Evolutionary conservation across 2,888 invertebrate genomes (phyloP).

Genomic region (Tholera decimalis): DNA sequence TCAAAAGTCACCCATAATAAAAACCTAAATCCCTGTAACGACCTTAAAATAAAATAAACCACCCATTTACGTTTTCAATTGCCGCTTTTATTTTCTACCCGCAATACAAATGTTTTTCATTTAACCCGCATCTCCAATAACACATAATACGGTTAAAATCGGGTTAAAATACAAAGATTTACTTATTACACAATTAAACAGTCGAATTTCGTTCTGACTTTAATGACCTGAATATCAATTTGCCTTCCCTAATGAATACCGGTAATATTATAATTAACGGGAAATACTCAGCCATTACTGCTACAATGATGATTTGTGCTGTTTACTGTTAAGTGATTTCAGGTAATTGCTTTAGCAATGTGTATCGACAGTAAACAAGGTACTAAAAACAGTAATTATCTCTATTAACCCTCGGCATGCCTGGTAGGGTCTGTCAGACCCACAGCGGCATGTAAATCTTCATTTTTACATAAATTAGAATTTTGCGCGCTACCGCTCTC

Average conservation of each 20-base stretch:
- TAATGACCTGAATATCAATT: constrained; percentile 38
- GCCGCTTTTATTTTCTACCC: constrained; percentile 1
- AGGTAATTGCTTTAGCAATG: neutral
- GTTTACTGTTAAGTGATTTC: constrained; percentile 5
- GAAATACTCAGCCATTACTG: neutral
- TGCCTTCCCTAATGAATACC: constrained; percentile 5
- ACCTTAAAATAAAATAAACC: constrained; percentile 13
- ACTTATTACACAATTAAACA: constrained; percentile 25
- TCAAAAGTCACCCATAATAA: neutral
- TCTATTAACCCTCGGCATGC: too few species aligned
- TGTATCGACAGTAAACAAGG: neutral
- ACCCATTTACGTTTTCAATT: constrained; percentile 33
- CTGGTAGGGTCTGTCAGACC: too few species aligned
- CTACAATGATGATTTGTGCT: neutral
- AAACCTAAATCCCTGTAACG: constrained; percentile 2
- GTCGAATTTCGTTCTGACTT: constrained; percentile 12
- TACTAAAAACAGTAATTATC: neutral
- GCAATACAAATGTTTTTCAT: constrained; percentile 7
- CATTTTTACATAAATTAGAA: too few species aligned
- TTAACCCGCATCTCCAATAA: constrained; percentile 1
- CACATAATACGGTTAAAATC: constrained; percentile 9
- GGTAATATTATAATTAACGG: neutral
- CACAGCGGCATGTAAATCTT: too few species aligned
- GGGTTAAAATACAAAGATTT: constrained; percentile 30
- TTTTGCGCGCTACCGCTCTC: too few species aligned